Evolutionary conservation across 2,113 vertebrate genomes (phyloP).

Genomic region (Theristicus caerulescens): DNA sequence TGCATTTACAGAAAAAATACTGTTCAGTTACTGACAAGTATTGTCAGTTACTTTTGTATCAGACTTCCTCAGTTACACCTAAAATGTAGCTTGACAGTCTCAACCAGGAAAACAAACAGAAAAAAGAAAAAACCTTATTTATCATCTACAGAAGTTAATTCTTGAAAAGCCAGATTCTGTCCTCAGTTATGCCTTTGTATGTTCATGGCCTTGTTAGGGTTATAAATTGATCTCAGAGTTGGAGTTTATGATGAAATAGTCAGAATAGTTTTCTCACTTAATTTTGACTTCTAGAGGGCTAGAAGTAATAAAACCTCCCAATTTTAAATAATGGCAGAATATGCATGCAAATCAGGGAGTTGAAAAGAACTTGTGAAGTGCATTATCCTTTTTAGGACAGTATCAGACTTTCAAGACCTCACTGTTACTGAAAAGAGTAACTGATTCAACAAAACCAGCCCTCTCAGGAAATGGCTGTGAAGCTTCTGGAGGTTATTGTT

Average conservation of each 20-base stretch:
- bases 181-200: neutral
- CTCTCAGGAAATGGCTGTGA: accelerated
- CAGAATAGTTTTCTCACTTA: neutral
- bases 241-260: neutral
- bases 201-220: neutral
- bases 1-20: neutral
- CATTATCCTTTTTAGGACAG: neutral
- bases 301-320: accelerated
- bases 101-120: neutral
- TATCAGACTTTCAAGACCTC: neutral
- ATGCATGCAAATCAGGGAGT: neutral
- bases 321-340: neutral
- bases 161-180: neutral
- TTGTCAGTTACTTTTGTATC: neutral
- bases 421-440: neutral
- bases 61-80: neutral
- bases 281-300: neutral
- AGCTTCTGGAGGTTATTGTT: neutral
- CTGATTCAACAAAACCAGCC: neutral
- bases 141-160: neutral
- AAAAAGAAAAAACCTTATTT: neutral
- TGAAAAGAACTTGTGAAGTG: neutral
- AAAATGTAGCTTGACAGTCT: neutral
- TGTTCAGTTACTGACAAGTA: neutral
- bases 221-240: neutral